These are phyloP conservation scores for Toxotes chatareus DNA, from an alignment of 2,113 vertebrate genomes.

Conservation along the genomic window DNA sequence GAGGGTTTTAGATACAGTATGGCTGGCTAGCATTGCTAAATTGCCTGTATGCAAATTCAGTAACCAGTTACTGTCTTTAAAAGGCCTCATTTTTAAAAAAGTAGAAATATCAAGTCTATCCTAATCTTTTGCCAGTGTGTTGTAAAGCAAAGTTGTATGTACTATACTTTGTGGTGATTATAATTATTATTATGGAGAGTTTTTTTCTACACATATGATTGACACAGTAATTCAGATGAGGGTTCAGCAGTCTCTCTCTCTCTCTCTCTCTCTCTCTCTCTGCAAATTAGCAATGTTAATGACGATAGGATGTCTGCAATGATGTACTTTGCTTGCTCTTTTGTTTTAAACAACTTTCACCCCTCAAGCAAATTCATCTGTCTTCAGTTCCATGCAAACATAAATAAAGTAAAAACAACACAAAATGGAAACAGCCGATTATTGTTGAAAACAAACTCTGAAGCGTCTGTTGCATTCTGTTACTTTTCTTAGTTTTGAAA, in stretches of 20 bases:
- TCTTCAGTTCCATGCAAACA: slow-evolving; percentile 68
- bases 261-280: slow-evolving; percentile 49
- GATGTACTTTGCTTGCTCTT: slow-evolving; percentile 68
- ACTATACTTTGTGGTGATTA: slow-evolving; percentile 73
- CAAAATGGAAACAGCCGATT: slow-evolving; percentile 47
- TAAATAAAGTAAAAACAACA: slow-evolving; percentile 75
- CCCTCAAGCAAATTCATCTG: slow-evolving; percentile 64
- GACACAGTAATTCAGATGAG: slow-evolving; percentile 74
- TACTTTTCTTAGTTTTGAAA: not conserved
- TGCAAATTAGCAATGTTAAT: slow-evolving; percentile 66
- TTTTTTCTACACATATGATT: slow-evolving; percentile 64
- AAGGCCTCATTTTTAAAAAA: slow-evolving; percentile 28
- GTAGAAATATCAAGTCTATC: slow-evolving; percentile 50
- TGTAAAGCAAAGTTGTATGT: slow-evolving; percentile 77
- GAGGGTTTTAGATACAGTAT: slow-evolving; percentile 29
- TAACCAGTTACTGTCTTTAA: slow-evolving; percentile 48
- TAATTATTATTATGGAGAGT: slow-evolving; percentile 63
- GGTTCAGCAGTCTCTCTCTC: slow-evolving; percentile 63
- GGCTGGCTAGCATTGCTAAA: slow-evolving; percentile 44
- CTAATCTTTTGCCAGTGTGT: slow-evolving; percentile 75
- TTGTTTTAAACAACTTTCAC: slow-evolving; percentile 69
- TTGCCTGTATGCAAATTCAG: slow-evolving; percentile 50
- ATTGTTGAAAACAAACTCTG: slow-evolving; percentile 29
- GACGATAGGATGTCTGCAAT: slow-evolving; percentile 55
- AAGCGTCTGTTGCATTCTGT: slow-evolving; percentile 5